These are phyloP conservation scores for Heterocephalus glaber DNA, from an alignment of 2,113 vertebrate genomes.

Conservation along the genomic window DNA sequence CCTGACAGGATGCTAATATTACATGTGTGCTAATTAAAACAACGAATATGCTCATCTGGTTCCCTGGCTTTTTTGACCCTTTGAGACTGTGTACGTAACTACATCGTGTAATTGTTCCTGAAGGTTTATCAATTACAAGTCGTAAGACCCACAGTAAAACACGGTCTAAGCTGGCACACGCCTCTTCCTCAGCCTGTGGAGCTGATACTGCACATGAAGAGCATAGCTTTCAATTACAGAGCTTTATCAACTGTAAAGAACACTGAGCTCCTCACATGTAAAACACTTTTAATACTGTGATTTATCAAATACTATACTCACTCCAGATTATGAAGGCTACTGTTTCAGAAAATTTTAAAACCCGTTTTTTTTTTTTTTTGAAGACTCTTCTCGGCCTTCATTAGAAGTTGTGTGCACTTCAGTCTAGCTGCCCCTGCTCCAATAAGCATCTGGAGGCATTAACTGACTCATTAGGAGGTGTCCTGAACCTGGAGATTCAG, in stretches of 20 bases:
- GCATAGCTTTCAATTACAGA: not conserved
- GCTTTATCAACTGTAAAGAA: not conserved
- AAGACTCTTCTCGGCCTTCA: not conserved
- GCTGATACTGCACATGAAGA: not conserved
- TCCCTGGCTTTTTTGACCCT: not conserved
- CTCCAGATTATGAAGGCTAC: not conserved
- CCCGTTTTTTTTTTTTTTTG: not conserved
- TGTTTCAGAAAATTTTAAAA: not conserved
- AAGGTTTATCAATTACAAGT: not conserved
- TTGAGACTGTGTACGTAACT: not conserved
- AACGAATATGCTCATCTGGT: not conserved
- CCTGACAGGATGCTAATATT: not conserved
- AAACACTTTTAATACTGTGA: not conserved
- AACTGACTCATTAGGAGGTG: not conserved
- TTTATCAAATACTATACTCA: not conserved
- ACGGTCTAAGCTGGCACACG: too few relatives aligned
- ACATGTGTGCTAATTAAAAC: not conserved
- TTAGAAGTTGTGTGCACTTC: not conserved
- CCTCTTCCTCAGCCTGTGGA: too few relatives aligned
- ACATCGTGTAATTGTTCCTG: not conserved
- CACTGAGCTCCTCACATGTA: not conserved
- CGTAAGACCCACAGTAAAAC: not conserved
- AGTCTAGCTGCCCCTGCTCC: not conserved
- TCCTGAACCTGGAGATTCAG: not conserved
- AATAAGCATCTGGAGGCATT: not conserved